Percentiles rank a stretch among this genome's conserved stretches.
These are phyloP conservation scores for Archips crataeganus DNA, from an alignment of 2,888 invertebrate genomes.

Conservation along the genomic window DNA sequence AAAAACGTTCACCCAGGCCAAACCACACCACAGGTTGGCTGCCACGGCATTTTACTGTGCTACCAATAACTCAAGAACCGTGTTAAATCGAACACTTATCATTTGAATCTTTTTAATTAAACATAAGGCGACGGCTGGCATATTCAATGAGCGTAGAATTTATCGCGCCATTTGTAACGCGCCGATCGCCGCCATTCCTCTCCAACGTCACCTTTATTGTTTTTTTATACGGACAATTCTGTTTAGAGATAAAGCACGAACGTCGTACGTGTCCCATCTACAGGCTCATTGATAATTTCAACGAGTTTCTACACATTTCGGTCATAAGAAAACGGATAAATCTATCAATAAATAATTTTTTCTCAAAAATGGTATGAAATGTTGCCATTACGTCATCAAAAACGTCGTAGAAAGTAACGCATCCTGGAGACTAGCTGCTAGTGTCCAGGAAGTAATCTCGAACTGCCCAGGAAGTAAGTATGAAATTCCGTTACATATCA, in stretches of 20 bases:
- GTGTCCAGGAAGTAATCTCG: too few species aligned
- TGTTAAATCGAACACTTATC: constrained; percentile 30
- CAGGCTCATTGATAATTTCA: constrained; percentile 12
- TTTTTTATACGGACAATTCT: constrained; percentile 36
- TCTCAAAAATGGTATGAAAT: too few species aligned
- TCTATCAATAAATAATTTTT: too few species aligned
- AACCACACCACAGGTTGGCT: too few species aligned
- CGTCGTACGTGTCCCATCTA: constrained; percentile 17
- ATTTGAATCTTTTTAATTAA: constrained; percentile 40
- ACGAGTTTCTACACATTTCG: neutral
- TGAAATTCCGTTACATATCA: too few species aligned
- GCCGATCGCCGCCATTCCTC: constrained; percentile 30
- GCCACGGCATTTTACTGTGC: neutral
- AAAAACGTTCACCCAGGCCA: too few species aligned
- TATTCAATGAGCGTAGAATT: constrained; percentile 28
- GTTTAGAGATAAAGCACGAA: constrained; percentile 17
- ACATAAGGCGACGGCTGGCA: constrained; percentile 17
- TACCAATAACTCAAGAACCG: neutral
- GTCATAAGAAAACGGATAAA: neutral
- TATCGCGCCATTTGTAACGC: constrained; percentile 32
- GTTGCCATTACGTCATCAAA: too few species aligned
- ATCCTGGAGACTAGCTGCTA: too few species aligned
- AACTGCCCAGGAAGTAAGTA: too few species aligned
- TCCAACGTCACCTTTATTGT: constrained; percentile 29
- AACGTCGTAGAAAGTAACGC: too few species aligned